Conservation (phyloP, 1,140 invertebrate genomes). For the Caenorhabditis briggsae region DNA sequence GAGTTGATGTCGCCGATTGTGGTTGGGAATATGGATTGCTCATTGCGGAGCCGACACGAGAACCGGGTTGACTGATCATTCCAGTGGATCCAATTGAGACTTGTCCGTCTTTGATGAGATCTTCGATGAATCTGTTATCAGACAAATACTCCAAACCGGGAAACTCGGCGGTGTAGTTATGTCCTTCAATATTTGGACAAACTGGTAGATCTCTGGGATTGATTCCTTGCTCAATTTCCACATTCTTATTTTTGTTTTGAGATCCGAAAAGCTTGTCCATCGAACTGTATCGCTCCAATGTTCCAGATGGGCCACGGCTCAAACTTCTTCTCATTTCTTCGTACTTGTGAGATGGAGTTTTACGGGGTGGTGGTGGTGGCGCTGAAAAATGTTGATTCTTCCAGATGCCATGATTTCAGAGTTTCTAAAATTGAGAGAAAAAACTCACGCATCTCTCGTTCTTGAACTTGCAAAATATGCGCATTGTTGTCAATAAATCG, state of each 20-base stretch:
- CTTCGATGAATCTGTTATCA: conserved; percentile 57
- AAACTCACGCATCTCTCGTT: conserved; percentile 54
- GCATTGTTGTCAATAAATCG: conserved; percentile 65
- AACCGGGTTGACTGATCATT: conserved; percentile 40
- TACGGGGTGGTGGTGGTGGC: neutral
- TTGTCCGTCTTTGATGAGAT: conserved; percentile 36
- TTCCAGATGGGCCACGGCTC: conserved; percentile 36
- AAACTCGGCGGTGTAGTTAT: conserved; percentile 61
- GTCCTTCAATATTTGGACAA: conserved; percentile 29
- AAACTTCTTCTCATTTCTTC: conserved; percentile 34
- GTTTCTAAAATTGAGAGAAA: no score
- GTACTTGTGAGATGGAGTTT: conserved; percentile 23
- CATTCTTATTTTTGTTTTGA: neutral
- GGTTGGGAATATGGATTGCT: conserved; percentile 26
- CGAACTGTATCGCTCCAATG: conserved; percentile 9
- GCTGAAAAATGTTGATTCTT: neutral
- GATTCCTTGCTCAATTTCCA: conserved; percentile 57
- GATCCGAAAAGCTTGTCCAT: conserved; percentile 2
- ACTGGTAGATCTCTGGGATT: conserved; percentile 32
- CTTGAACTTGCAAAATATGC: conserved; percentile 60
- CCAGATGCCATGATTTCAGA: no score
- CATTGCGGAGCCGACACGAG: conserved; percentile 29
- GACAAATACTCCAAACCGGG: conserved; percentile 54
- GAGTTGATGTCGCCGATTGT: conserved; percentile 9
- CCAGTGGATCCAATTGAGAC: conserved; percentile 27